Conservation (phyloP, 2,888 invertebrate species). For the Eilema depressum region DNA sequence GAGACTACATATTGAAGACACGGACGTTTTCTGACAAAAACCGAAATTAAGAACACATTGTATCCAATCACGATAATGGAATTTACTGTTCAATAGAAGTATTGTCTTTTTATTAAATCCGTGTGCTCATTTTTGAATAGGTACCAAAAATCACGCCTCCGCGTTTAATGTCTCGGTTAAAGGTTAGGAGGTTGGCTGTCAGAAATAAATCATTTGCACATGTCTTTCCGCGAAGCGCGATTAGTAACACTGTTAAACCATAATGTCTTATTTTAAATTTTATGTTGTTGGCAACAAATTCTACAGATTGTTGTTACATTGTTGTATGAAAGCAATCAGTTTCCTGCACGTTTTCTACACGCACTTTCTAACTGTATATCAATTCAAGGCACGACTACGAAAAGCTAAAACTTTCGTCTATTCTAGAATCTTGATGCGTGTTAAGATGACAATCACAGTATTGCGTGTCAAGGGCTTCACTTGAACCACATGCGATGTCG, state of each 20-base stretch:
- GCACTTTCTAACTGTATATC: slow-evolving; percentile 10
- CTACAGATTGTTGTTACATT: not conserved
- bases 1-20: slow-evolving; percentile 68
- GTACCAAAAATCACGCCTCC: slow-evolving; percentile 22
- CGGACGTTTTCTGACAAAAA: slow-evolving; percentile 60
- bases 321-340: not conserved
- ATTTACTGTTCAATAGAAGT: slow-evolving; percentile 36
- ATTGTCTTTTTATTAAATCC: slow-evolving; percentile 32
- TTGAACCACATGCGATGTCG: slow-evolving; percentile 51
- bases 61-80: slow-evolving; percentile 52
- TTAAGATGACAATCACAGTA: slow-evolving; percentile 7
- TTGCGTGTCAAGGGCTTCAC: slow-evolving; percentile 38
- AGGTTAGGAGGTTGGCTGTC: slow-evolving; percentile 43
- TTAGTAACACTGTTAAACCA: slow-evolving; percentile 33
- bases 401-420: not conserved
- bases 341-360: not conserved
- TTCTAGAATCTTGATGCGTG: slow-evolving; percentile 5
- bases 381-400: slow-evolving; percentile 6
- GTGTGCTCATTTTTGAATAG: slow-evolving; percentile 31
- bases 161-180: slow-evolving; percentile 37
- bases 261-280: slow-evolving; percentile 25
- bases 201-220: slow-evolving; percentile 42
- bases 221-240: slow-evolving; percentile 36
- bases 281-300: slow-evolving; percentile 13
- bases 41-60: slow-evolving; percentile 53